A percentile compares a stretch with the other conserved stretches of the same genome.
These are phyloP conservation scores for Daboia siamensis DNA, from an alignment of 2,113 vertebrate species.

Conservation along the genomic window DNA sequence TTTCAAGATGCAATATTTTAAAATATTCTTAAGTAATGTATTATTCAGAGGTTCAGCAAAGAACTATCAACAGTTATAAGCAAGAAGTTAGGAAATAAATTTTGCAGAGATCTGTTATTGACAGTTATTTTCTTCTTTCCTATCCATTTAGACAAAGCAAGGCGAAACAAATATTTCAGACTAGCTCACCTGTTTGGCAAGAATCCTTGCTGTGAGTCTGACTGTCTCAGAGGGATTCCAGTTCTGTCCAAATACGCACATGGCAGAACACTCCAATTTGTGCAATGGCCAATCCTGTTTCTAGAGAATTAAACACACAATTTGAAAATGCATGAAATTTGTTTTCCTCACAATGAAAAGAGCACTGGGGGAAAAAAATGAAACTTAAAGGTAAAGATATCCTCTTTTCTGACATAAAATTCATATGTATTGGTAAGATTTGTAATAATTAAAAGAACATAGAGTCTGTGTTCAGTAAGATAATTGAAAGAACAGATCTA, in stretches of 20 bases:
- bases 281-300: conserved; percentile 94
- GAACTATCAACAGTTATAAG: neutral
- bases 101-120: conserved; percentile 12
- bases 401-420: neutral
- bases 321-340: conserved; percentile 47
- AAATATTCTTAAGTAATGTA: neutral
- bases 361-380: conserved; percentile 35
- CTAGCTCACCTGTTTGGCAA: conserved; percentile 86
- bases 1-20: neutral
- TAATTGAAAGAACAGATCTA: neutral
- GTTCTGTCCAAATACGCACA: conserved; percentile 84
- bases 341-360: conserved; percentile 66
- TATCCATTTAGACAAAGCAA: neutral
- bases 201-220: conserved; percentile 87
- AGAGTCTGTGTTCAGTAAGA: too few species aligned
- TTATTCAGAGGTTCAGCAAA: neutral
- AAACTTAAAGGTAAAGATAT: conserved; percentile 43
- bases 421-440: conserved; percentile 17
- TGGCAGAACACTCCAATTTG: conserved; percentile 91
- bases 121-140: conserved; percentile 9
- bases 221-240: conserved; percentile 91
- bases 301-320: conserved; percentile 65
- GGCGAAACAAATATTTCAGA: neutral
- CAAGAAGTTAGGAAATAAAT: neutral
- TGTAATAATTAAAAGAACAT: neutral